These are phyloP conservation scores for Synchiropus splendidus DNA, from an alignment of 2,113 vertebrate genomes.

Conservation along the genomic window DNA sequence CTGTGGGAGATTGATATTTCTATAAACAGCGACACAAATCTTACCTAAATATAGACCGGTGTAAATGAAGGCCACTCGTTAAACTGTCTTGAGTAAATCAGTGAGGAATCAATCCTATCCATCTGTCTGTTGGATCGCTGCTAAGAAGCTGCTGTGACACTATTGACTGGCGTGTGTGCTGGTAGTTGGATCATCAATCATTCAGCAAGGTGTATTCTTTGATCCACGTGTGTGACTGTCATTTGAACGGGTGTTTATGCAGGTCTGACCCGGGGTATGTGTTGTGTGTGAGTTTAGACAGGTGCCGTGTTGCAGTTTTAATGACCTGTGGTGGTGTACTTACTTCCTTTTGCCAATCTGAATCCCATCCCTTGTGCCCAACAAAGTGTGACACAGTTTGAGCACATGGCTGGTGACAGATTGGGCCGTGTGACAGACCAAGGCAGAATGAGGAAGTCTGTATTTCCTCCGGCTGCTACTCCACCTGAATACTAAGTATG, in stretches of 20 bases:
- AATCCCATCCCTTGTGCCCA: constrained; percentile 20
- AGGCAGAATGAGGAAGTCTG: constrained; percentile 29
- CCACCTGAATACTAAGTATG: constrained; percentile 31
- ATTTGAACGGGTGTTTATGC: background rate
- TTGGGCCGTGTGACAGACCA: constrained; percentile 23
- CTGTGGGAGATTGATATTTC: too few species aligned
- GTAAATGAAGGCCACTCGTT: too few species aligned
- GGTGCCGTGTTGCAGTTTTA: constrained; percentile 28
- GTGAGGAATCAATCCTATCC: too few species aligned
- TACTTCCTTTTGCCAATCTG: constrained; percentile 22
- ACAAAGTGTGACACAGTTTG: constrained; percentile 21
- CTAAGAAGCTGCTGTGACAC: background rate
- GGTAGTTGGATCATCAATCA: constrained; percentile 43
- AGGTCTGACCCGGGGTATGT: constrained; percentile 1
- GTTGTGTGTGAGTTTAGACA: constrained; percentile 12
- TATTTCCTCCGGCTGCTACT: constrained; percentile 22
- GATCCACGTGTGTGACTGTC: constrained; percentile 19
- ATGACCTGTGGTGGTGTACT: constrained; percentile 21
- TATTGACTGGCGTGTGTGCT: constrained; percentile 17
- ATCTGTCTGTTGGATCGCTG: background rate
- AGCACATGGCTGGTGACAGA: constrained; percentile 24
- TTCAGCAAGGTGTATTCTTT: constrained; percentile 52
- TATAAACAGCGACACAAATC: too few species aligned
- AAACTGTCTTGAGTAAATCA: too few species aligned
- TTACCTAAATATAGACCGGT: too few species aligned